Base-by-base conservation (phyloP, 2,113 vertebrate genomes). In the Guaruba guarouba region DNA sequence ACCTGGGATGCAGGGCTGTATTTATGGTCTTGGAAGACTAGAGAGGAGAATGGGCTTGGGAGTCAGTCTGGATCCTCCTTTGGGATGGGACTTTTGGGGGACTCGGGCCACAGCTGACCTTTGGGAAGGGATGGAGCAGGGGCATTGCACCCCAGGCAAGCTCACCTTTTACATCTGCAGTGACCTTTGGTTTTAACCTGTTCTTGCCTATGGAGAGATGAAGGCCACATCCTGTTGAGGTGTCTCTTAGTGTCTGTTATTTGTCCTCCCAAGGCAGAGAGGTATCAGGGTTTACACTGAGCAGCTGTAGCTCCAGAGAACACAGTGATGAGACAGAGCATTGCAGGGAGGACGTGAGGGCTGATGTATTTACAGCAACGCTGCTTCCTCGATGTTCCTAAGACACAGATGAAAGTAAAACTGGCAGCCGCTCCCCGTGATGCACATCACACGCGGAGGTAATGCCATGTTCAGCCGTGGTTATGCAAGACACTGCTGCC, bases 181-280 rank as follows among this genome's bases (percentile, higher is more conserved):
- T 7, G 31, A 13, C 11, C 13, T 33, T 55, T 33, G 41, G 1
- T 2, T 86, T 95, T 79, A 87, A 76, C 46, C 49, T 59, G n/a
- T 59, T 11, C 64, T 37, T 39, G 23, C 46, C 76, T 13, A 0
- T 2, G 43, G 49, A 31, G 55, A 31, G 59, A 13, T 4, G 18
- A 57, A n/a, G 49, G 9, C 28, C 4, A 7, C 1, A 3, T 29
- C 48, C 66, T 41, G 43, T 59, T 3, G 0, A 33, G 46, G 28
- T 27, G 29, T 22, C 37, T 33, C 61, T n/a, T 1, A 1, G 10
- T 3, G 0, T 17, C 69, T 41, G 41, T 20, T 43, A 0, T 2
- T 76, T 37, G 28, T 12, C 46, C 79, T 57, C 49, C 24, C 27
- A 37, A 1, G 35, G 66, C 82, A 55, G 66, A 46, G 79, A 59